These are phyloP conservation scores for Episyrphus balteatus DNA, from an alignment of 1,140 invertebrate genomes.

Conservation along the genomic window DNA sequence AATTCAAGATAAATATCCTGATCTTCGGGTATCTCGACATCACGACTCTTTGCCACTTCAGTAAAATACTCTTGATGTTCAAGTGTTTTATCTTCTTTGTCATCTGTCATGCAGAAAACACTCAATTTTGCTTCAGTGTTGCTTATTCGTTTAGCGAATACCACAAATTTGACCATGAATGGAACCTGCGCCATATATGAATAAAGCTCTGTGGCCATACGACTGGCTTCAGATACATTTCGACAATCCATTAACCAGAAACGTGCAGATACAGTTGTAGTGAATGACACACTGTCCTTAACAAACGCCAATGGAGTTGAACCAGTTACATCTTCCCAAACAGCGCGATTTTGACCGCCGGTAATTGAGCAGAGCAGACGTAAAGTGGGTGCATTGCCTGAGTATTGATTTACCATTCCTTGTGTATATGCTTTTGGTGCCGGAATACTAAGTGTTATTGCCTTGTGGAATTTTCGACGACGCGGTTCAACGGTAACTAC, in stretches of 20 bases:
- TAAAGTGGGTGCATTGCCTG: slow-evolving; percentile 79
- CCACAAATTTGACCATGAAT: slow-evolving; percentile 91
- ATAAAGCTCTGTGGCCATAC: slow-evolving; percentile 98
- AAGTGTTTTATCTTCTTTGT: slow-evolving; percentile 95
- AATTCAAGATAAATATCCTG: slow-evolving; percentile 94
- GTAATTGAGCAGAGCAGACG: slow-evolving; percentile 95
- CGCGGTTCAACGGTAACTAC: slow-evolving; percentile 98
- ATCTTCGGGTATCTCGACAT: slow-evolving; percentile 94
- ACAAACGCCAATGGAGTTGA: slow-evolving; percentile 95
- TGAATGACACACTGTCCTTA: slow-evolving; percentile 97
- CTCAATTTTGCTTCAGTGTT: slow-evolving; percentile 82
- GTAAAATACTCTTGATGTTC: slow-evolving; percentile 94
- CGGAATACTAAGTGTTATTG: slow-evolving; percentile 95
- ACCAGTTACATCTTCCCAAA: slow-evolving; percentile 99
- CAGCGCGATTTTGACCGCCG: slow-evolving; percentile 89
- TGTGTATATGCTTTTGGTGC: slow-evolving; percentile 87
- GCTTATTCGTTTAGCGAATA: slow-evolving; percentile 92
- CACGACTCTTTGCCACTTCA: slow-evolving; percentile 93
- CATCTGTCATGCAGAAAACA: slow-evolving; percentile 98
- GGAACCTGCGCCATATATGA: slow-evolving; percentile 84
- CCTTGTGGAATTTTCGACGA: slow-evolving; percentile 95
- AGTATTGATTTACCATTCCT: slow-evolving; percentile 88
- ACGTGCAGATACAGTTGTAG: slow-evolving; percentile 97
- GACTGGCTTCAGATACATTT: slow-evolving; percentile 90
- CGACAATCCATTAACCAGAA: slow-evolving; percentile 99